Evolutionary conservation across 2,113 vertebrate genomes (phyloP), one percentile per base, ranked within the genome.

Genomic region (Sterrhoptilus dennistouni): DNA sequence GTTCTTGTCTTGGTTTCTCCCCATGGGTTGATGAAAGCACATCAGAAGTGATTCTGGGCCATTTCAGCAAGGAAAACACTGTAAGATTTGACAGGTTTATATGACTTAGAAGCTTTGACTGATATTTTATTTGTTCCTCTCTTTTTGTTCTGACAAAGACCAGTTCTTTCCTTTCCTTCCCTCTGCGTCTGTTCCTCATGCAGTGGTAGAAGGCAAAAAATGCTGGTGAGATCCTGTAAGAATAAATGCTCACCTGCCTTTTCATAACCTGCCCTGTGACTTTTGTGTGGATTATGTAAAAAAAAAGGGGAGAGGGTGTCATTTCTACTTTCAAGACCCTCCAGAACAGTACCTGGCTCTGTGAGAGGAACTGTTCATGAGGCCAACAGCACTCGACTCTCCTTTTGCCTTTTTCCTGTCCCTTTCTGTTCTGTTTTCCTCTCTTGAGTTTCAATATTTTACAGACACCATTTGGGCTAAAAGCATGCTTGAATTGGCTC

Each of bases 251-350:
- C 7, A 0, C 33, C 75, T 83, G 42, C 23, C 50, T 83, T 79
- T 74, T 47, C 35, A 4, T 54, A 20, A n/a, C 27, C 19, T 31
- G 72, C 52, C 16, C 33, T 56, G 17, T 66, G 27, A 44, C 59
- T 83, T 72, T 45, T 31, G 9, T 3, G 0, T 90, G 42, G 45
- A 45, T 4, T n/a, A 17, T 2, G 4, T 89, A 52, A 49, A 42
- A 7, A 11, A 28, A 28, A 28, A 28, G 27, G 25, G 5, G 7
- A 1, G 7, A 3, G 10, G 5, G 2, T 0, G 38, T 71, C 72
- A 24, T 83, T 88, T 90, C 70, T 70, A 27, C 66, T 91, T 80
- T 50, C 29, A 59, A 38, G 31, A 50, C 42, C 24, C 18, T 88
- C 22, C 76, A 54, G 5, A 70, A 33, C 11, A 29, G 14, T 15